These are phyloP conservation scores for Xiphophorus birchmanni DNA, from an alignment of 2,797 vertebrate species.

Conservation along the genomic window DNA sequence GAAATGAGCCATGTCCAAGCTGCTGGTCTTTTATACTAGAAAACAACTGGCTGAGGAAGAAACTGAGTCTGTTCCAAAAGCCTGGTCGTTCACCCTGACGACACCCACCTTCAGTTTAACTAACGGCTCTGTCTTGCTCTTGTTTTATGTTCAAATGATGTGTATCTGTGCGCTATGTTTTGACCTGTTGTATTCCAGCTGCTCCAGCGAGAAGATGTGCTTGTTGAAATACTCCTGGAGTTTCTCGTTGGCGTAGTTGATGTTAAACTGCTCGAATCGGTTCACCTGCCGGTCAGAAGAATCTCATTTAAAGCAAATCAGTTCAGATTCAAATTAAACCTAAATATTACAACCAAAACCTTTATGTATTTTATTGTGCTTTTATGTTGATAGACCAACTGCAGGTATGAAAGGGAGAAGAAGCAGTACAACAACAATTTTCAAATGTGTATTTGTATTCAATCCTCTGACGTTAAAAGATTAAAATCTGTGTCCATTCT, in stretches of 20 bases:
- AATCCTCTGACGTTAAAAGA: neutral
- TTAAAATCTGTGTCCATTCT: neutral
- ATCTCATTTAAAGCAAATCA: neutral
- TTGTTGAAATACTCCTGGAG: constrained; percentile 96
- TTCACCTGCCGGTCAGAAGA: constrained; percentile 81
- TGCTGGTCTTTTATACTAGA: constrained; percentile 66
- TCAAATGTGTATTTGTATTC: neutral
- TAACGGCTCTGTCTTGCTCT: constrained; percentile 14
- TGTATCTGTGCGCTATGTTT: constrained; percentile 8
- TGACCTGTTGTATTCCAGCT: constrained; percentile 91
- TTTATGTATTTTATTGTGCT: neutral
- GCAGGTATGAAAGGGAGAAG: neutral
- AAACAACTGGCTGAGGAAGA: constrained; percentile 75
- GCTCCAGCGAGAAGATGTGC: constrained; percentile 93
- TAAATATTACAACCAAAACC: neutral
- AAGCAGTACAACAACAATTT: neutral
- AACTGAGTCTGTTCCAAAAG: constrained; percentile 56
- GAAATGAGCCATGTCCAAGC: constrained; percentile 75
- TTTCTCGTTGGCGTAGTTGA: constrained; percentile 94
- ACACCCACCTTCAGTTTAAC: constrained; percentile 31
- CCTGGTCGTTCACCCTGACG: constrained; percentile 52
- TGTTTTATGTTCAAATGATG: constrained; percentile 19
- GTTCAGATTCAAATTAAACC: neutral
- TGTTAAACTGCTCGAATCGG: constrained; percentile 93
- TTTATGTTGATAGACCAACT: neutral